A percentile compares a stretch with the other conserved stretches of the same genome.
Evolutionary conservation across 2,797 vertebrate species (phyloP).

Genomic region (Rachycentron canadum): DNA sequence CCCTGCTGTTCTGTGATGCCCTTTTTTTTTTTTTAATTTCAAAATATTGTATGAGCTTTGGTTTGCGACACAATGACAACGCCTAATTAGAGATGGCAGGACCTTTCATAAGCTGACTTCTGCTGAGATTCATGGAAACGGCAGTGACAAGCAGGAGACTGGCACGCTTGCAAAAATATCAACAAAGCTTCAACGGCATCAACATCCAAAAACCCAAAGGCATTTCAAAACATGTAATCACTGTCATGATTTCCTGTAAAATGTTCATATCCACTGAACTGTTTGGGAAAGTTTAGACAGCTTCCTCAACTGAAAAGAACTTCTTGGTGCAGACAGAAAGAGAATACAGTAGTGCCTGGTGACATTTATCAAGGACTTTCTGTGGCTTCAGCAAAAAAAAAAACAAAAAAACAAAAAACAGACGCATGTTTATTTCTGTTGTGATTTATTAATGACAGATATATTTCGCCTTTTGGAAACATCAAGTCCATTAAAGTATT

Average conservation of each 20-base stretch:
- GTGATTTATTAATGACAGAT: slow-evolving; percentile 15
- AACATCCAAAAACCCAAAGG: slow-evolving; percentile 38
- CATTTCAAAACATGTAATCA: slow-evolving; percentile 67
- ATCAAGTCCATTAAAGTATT: not conserved
- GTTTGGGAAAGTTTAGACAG: slow-evolving; percentile 55
- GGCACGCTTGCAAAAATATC: slow-evolving; percentile 42
- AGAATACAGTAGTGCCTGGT: slow-evolving; percentile 4
- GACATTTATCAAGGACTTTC: slow-evolving; percentile 36
- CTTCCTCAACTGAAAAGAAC: slow-evolving; percentile 38
- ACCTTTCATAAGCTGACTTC: slow-evolving; percentile 46
- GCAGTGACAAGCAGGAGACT: slow-evolving; percentile 40
- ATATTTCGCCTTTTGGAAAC: slow-evolving; percentile 1
- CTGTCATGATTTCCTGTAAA: slow-evolving; percentile 54
- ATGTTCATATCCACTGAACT: slow-evolving; percentile 45
- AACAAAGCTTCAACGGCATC: slow-evolving; percentile 49
- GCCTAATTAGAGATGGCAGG: slow-evolving; percentile 62
- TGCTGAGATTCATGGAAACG: slow-evolving; percentile 38
- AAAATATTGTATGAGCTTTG: slow-evolving; percentile 49
- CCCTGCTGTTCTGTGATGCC: slow-evolving; percentile 9
- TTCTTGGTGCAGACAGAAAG: slow-evolving; percentile 26
- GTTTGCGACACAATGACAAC: slow-evolving; percentile 56
- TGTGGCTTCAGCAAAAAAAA: slow-evolving; percentile 24
- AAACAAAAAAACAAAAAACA: not conserved
- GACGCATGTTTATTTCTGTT: not conserved
- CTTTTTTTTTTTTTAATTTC: slow-evolving; percentile 29